phyloP scores from a whole-genome alignment of 2,797 vertebrate genomes.

The Morelia viridis region DNA sequence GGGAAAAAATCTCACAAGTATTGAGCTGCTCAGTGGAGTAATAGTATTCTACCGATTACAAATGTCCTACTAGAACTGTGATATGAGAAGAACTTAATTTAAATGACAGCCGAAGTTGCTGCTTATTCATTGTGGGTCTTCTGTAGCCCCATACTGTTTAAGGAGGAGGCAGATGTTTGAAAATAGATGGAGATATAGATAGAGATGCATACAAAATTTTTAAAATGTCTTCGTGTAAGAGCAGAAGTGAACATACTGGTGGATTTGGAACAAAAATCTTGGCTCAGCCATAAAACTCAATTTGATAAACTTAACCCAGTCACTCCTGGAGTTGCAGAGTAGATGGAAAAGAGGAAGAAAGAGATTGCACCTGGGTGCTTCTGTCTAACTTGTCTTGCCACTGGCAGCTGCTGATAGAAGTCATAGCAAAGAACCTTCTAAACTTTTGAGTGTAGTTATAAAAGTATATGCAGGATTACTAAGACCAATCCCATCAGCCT shows the following conservation, averaged over 20 bases:
- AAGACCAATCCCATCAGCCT: not conserved
- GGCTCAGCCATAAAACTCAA: not conserved
- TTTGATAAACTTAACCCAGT: not conserved
- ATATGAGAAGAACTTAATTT: not conserved
- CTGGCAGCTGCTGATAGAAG: not conserved
- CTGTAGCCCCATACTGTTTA: not conserved
- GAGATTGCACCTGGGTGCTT: not conserved
- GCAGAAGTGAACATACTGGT: not conserved
- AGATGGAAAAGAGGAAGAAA: not conserved
- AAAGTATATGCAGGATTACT: not conserved
- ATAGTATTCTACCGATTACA: not conserved
- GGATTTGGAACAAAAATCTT: not conserved
- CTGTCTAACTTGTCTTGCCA: too few relatives aligned
- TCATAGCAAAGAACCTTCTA: too few relatives aligned
- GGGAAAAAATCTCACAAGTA: not conserved
- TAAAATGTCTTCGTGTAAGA: not conserved
- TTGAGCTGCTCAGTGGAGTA: not conserved
- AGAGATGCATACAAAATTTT: not conserved
- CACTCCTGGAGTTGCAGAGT: not conserved
- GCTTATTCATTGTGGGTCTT: not conserved
- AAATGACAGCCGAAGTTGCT: not conserved
- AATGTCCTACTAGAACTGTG: not conserved
- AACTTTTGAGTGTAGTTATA: not conserved
- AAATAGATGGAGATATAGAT: not conserved
- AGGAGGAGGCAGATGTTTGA: not conserved